phyloP scores from a whole-genome alignment of 2,797 vertebrate genomes.

The Lycodopsis pacificus region DNA sequence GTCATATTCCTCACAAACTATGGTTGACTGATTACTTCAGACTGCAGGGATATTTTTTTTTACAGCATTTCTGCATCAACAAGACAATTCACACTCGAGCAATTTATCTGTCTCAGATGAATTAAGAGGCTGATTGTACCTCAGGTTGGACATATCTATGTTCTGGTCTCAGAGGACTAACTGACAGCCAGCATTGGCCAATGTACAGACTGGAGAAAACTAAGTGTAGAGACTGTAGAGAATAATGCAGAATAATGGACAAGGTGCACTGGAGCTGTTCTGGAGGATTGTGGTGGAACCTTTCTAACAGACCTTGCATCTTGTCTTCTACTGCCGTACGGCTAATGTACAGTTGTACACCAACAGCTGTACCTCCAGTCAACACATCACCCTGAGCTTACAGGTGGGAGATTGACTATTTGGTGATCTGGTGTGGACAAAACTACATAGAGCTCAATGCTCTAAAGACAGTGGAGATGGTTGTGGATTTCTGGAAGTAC shows the following conservation, averaged over 20 bases:
- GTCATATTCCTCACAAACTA: constrained; percentile 48
- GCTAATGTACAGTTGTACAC: neutral
- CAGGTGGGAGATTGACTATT: no score
- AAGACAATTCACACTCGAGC: constrained; percentile 1
- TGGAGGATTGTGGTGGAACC: neutral
- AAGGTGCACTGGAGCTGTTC: neutral
- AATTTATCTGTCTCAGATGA: neutral
- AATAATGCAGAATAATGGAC: neutral
- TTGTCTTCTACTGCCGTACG: neutral
- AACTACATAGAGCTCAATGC: neutral
- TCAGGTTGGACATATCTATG: neutral
- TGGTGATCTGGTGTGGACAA: neutral
- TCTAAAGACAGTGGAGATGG: neutral
- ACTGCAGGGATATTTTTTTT: constrained; percentile 21
- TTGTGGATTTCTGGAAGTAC: neutral
- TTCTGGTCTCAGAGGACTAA: neutral
- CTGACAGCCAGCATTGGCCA: neutral
- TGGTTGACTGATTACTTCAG: constrained; percentile 43
- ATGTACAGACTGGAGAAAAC: neutral
- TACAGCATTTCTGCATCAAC: neutral
- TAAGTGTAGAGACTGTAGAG: neutral
- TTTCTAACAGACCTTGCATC: neutral
- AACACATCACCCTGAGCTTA: neutral
- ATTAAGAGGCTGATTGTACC: neutral
- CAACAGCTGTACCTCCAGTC: neutral